Evolutionary conservation across 2,797 vertebrate species (phyloP).

Genomic region (Pseudotriccus pelzelni): DNA sequence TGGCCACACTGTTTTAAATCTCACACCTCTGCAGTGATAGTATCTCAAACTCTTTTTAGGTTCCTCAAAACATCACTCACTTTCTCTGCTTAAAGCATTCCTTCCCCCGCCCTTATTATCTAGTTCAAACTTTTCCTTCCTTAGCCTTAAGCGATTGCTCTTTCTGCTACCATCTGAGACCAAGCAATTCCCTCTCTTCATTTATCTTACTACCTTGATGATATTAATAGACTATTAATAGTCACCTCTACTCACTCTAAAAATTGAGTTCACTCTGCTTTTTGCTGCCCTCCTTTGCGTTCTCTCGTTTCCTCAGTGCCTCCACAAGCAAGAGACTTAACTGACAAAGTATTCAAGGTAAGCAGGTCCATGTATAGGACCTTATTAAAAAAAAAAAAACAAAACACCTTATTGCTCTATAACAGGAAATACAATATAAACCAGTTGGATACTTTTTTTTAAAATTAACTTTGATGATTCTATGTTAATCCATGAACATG

Average conservation of each 20-base stretch:
- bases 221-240: constrained; percentile 65
- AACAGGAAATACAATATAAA: neutral
- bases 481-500: neutral
- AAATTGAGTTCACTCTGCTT: constrained; percentile 64
- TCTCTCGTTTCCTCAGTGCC: neutral
- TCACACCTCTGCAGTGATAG: neutral
- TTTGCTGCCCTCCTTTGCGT: constrained; percentile 61
- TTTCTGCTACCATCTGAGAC: constrained; percentile 55
- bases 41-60: neutral
- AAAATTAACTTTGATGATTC: neutral
- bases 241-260: constrained; percentile 58
- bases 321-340: neutral
- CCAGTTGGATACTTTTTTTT: neutral
- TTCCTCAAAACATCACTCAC: neutral
- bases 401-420: neutral
- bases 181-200: constrained; percentile 64
- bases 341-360: neutral
- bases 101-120: constrained; percentile 22
- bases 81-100: constrained; percentile 23
- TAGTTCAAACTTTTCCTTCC: constrained; percentile 65
- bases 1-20: neutral
- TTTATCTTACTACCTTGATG: constrained; percentile 58
- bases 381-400: neutral
- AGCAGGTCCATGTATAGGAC: neutral
- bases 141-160: constrained; percentile 20